These are phyloP conservation scores for Encarsia formosa DNA, from an alignment of 2,888 invertebrate species.

Conservation along the genomic window DNA sequence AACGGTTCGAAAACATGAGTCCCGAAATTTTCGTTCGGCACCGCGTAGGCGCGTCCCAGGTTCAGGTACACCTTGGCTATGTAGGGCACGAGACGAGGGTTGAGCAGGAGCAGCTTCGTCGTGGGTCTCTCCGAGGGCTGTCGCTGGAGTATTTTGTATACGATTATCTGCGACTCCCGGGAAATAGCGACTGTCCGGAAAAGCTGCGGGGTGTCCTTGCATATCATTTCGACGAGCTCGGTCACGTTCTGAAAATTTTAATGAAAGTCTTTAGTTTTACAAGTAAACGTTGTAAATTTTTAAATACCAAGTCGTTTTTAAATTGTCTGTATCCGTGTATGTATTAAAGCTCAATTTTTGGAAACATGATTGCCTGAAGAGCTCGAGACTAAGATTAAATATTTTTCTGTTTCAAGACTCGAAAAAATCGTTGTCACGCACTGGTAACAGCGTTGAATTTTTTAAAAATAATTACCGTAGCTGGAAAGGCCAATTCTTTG, in stretches of 20 bases:
- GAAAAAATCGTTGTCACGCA: too few relatives aligned
- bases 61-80: slow-evolving; percentile 38
- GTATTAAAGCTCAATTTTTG: too few relatives aligned
- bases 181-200: slow-evolving; percentile 30
- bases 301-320: too few relatives aligned
- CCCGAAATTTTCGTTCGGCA: slow-evolving; percentile 15
- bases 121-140: slow-evolving; percentile 35
- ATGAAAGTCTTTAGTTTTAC: background rate
- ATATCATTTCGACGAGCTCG: slow-evolving; percentile 34
- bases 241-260: slow-evolving; percentile 29
- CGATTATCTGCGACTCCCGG: slow-evolving; percentile 31
- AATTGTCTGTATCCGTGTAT: too few relatives aligned
- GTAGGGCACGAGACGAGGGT: slow-evolving; percentile 36
- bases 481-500: slow-evolving; percentile 40
- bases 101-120: slow-evolving; percentile 38
- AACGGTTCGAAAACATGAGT: slow-evolving; percentile 26
- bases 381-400: too few relatives aligned
- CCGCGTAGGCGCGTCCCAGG: slow-evolving; percentile 34
- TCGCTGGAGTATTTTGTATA: slow-evolving; percentile 43
- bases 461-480: slow-evolving; percentile 33
- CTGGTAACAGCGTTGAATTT: too few relatives aligned
- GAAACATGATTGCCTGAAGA: too few relatives aligned
- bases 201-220: slow-evolving; percentile 28
- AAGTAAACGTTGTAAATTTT: too few relatives aligned
- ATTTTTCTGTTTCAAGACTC: too few relatives aligned